Percentiles rank a stretch among this genome's conserved stretches.
Evolutionary conservation across 2,797 vertebrate genomes (phyloP).

Genomic region (Xenops minutus): DNA sequence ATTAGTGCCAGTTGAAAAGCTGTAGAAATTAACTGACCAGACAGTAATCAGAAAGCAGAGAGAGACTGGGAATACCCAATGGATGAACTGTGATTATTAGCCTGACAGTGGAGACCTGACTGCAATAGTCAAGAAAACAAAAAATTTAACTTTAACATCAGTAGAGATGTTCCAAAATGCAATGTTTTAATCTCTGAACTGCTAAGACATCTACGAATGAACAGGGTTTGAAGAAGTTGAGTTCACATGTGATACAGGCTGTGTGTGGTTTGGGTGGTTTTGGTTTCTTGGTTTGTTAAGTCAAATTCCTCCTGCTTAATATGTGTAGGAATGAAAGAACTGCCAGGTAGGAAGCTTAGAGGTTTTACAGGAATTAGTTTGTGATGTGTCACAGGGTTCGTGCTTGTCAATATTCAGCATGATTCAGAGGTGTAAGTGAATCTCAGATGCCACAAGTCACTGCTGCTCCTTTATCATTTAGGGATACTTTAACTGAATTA

Average conservation of each 20-base stretch:
- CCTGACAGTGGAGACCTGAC: background rate
- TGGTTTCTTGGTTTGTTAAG: background rate
- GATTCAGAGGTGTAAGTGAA: background rate
- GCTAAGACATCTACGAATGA: background rate
- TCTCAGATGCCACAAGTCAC: background rate
- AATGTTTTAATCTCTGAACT: background rate
- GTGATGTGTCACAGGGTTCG: background rate
- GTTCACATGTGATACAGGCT: accelerated
- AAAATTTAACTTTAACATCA: background rate
- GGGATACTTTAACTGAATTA: background rate
- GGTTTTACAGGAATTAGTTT: background rate
- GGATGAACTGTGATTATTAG: constrained; percentile 23
- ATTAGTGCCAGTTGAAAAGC: constrained; percentile 83
- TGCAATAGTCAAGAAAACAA: background rate
- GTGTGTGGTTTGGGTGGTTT: background rate
- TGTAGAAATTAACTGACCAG: constrained; percentile 84
- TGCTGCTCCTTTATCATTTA: background rate
- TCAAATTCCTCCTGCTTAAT: background rate
- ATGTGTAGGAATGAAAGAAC: background rate
- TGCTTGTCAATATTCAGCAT: background rate
- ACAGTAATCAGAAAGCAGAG: constrained; percentile 78
- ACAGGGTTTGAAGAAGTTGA: background rate
- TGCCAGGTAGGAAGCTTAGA: background rate
- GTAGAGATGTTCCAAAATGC: background rate
- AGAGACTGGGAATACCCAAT: background rate